Conservation (phyloP, 2,113 vertebrate species). For the Varanus salvator region DNA sequence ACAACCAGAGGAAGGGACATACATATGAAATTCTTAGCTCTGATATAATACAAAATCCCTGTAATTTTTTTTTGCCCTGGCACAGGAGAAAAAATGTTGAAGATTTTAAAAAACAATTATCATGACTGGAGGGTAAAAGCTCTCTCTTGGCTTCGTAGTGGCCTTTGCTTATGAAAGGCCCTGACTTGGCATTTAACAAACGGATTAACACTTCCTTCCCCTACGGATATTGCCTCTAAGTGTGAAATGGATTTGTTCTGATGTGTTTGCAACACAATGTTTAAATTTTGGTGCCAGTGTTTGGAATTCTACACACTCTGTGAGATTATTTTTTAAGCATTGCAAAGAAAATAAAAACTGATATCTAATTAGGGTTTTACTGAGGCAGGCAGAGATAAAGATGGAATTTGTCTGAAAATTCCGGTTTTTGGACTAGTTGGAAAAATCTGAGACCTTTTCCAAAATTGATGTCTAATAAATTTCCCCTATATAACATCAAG, state of each 20-base stretch:
- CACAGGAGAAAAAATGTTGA: not conserved
- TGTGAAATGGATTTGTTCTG: constrained; percentile 35
- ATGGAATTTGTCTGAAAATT: constrained; percentile 47
- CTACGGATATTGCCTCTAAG: constrained; percentile 2
- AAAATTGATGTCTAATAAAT: constrained; percentile 57
- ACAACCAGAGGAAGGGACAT: not conserved
- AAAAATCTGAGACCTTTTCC: constrained; percentile 55
- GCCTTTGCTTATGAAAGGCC: not conserved
- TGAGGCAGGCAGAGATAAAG: constrained; percentile 1
- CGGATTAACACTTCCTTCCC: not conserved
- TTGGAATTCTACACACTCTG: constrained; percentile 20
- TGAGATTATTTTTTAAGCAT: not conserved
- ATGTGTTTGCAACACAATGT: constrained; percentile 16
- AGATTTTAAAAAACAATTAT: not conserved
- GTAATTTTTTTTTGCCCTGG: not conserved
- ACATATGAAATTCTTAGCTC: not conserved
- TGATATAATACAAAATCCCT: not conserved
- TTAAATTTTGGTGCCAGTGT: constrained; percentile 37
- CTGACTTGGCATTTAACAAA: not conserved
- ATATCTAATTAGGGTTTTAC: constrained; percentile 27
- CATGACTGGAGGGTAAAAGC: not conserved
- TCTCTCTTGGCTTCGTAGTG: not conserved
- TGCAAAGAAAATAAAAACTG: not conserved
- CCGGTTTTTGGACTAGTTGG: constrained; percentile 42
- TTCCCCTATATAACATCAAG: constrained; percentile 52